Evolutionary conservation across 2,113 vertebrate species (phyloP).

Genomic region (Heterochromis multidens): DNA sequence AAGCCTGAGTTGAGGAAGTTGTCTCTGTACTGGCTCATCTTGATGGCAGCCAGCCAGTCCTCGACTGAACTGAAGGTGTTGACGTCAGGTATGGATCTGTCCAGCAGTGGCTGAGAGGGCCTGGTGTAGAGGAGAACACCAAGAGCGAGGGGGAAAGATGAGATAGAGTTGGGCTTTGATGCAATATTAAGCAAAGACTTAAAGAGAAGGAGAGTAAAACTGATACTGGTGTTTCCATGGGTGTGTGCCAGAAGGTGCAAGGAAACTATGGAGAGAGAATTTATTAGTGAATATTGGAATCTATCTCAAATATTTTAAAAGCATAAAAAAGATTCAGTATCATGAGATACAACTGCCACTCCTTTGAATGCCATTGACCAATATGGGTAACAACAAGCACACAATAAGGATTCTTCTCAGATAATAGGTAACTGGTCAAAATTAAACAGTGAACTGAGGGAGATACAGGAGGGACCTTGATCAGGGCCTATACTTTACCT

Average conservation of each 20-base stretch:
- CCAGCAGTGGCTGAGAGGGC: conserved; percentile 97
- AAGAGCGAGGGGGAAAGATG: not conserved
- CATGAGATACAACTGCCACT: not conserved
- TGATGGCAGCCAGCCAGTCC: conserved; percentile 96
- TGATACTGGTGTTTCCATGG: not conserved
- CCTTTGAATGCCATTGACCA: not conserved
- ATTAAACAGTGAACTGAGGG: not conserved
- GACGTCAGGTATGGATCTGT: conserved; percentile 97
- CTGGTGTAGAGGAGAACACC: conserved; percentile 62
- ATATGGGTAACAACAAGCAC: not conserved
- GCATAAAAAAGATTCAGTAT: not conserved
- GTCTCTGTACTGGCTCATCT: conserved; percentile 99
- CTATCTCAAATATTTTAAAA: not conserved
- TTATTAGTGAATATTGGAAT: not conserved
- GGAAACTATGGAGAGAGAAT: not conserved
- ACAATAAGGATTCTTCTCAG: not conserved
- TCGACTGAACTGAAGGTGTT: conserved; percentile 98
- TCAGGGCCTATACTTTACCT: conserved; percentile 7
- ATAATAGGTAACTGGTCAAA: not conserved
- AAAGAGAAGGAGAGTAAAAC: not conserved
- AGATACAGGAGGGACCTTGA: not conserved
- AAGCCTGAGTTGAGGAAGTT: conserved; percentile 97
- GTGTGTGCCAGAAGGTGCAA: not conserved
- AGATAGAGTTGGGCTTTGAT: conserved; percentile 8
- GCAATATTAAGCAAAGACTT: conserved; percentile 34